phyloP scores from a whole-genome alignment of 2,888 invertebrate genomes.

The Salticus scenicus region DNA sequence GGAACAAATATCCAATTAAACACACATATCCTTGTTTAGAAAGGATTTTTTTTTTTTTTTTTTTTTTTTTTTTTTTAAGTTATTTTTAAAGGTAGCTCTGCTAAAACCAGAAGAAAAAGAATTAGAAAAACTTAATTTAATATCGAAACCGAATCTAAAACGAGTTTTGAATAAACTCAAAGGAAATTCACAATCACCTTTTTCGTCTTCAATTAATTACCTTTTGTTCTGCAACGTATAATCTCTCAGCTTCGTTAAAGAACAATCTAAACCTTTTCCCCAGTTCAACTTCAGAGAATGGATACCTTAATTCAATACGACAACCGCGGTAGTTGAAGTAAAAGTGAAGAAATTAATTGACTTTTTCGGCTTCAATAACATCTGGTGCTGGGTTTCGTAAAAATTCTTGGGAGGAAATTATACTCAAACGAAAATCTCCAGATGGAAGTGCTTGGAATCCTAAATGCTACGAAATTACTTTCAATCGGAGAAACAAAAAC shows the following conservation, averaged over 20 bases:
- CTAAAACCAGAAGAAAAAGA: no score
- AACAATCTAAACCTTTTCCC: no score
- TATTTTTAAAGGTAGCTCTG: no score
- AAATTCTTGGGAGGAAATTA: not conserved
- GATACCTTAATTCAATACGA: not conserved
- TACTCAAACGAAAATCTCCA: not conserved
- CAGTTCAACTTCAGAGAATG: not conserved
- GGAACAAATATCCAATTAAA: no score
- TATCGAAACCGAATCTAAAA: no score
- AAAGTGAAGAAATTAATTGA: constrained; percentile 1
- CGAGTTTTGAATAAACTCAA: no score
- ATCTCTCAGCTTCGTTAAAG: no score
- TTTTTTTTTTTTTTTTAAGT: no score
- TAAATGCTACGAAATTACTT: constrained; percentile 43
- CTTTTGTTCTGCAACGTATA: not conserved
- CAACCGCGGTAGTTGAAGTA: not conserved
- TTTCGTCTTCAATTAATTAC: not conserved
- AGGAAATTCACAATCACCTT: no score
- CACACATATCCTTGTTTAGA: no score
- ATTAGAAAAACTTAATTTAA: no score
- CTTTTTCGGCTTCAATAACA: not conserved
- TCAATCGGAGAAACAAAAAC: constrained; percentile 31
- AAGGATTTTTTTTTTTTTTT: no score
- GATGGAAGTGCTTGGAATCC: not conserved
- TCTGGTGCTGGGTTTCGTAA: not conserved